Percentiles rank a stretch among this genome's conserved stretches.
Evolutionary conservation across 2,888 invertebrate genomes (phyloP).

Genomic region (Stratiomys singularior): DNA sequence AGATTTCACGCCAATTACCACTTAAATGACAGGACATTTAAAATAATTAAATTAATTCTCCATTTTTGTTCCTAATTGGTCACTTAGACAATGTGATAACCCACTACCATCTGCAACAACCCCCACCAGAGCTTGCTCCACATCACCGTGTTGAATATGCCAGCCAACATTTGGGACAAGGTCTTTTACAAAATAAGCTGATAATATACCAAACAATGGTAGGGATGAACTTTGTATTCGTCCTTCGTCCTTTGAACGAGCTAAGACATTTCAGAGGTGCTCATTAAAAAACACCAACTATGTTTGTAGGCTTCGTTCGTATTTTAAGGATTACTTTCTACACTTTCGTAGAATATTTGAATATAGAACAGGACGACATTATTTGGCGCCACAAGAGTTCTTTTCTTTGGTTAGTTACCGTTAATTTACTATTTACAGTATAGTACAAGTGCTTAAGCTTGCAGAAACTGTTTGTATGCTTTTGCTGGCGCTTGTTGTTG

Average conservation of each 20-base stretch:
- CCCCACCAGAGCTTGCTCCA: no score
- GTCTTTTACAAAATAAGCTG: background rate
- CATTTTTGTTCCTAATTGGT: background rate
- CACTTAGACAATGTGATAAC: background rate
- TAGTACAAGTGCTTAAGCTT: constrained; percentile 1
- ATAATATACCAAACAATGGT: background rate
- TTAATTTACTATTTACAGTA: constrained; percentile 2
- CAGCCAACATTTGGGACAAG: background rate
- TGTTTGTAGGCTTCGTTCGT: constrained; percentile 3
- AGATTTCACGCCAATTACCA: background rate
- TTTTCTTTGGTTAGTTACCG: constrained; percentile 20
- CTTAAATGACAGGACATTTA: background rate
- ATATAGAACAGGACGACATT: background rate
- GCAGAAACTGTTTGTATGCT: background rate
- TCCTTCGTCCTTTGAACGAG: background rate
- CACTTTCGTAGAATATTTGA: background rate
- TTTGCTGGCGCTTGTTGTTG: background rate
- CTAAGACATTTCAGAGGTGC: background rate
- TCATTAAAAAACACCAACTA: constrained; percentile 8
- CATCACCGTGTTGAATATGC: background rate
- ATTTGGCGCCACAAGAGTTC: constrained; percentile 38
- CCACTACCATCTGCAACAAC: background rate
- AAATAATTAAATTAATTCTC: constrained; percentile 1
- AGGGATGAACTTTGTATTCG: background rate
- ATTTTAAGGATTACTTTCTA: background rate